phyloP scores from a whole-genome alignment of 2,797 vertebrate genomes.

The Astyanax mexicanus region DNA sequence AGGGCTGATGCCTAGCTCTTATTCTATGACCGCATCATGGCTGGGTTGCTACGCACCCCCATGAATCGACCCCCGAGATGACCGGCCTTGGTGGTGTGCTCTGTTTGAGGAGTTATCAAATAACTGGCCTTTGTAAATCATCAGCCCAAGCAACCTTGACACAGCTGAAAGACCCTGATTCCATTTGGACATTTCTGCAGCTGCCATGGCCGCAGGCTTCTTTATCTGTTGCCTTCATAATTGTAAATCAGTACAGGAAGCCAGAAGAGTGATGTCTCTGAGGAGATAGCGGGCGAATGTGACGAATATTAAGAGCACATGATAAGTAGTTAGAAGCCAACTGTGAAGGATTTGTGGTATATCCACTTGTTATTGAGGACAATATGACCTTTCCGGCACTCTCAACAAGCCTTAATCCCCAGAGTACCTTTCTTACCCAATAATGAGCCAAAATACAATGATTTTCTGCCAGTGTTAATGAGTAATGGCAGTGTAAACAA shows the following conservation, averaged over 20 bases:
- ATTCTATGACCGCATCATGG: conserved; percentile 11
- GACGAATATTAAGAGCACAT: not conserved
- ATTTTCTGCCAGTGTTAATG: not conserved
- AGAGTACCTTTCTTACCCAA: not conserved
- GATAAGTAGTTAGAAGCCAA: not conserved
- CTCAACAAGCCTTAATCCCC: not conserved
- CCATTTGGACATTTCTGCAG: conserved; percentile 48
- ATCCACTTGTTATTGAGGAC: not conserved
- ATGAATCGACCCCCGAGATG: conserved; percentile 56
- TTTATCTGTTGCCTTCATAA: not conserved
- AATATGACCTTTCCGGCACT: not conserved
- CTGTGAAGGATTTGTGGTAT: not conserved
- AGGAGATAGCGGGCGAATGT: not conserved
- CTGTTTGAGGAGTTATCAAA: conserved; percentile 66
- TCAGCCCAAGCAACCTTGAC: conserved; percentile 71
- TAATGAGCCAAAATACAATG: conserved; percentile 1
- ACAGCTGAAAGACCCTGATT: conserved; percentile 39
- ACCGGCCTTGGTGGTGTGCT: conserved; percentile 64
- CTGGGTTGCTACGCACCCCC: not conserved
- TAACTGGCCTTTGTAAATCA: conserved; percentile 81
- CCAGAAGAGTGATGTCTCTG: not conserved
- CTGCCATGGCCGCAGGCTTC: conserved; percentile 43
- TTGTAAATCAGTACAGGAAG: not conserved
- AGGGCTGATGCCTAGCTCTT: not conserved
- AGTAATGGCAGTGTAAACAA: not conserved